Base-by-base conservation (phyloP, 2,797 vertebrate genomes). In the Acanthis flammea region DNA sequence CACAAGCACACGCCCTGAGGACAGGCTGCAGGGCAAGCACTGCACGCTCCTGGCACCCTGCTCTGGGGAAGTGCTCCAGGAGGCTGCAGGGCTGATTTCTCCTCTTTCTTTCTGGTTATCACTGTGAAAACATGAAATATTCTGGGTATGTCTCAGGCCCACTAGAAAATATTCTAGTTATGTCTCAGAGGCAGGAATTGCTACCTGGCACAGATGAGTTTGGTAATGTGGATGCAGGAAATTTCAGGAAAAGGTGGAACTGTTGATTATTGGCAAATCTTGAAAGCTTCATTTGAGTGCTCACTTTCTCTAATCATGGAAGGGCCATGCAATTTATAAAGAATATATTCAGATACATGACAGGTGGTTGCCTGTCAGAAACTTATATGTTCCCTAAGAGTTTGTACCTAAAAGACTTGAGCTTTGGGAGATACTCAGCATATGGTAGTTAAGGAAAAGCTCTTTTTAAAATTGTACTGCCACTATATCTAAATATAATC, bases 401-500 rank as follows among this genome's bases (percentile, higher is more conserved):
- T 80, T 84, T 94, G 76, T 63, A 75, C 48, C 62, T 86, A 63
- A 72, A 82, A 72, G 44, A 54, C 31, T 70, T 86, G 70, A 92
- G 79, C 66, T 81, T 86, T 67, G 70, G 95, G 82, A 95, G 79
- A 88, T 58, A 84, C 76, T 88, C 1, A 0, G 66, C 94, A 96
- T 94, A 96, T 94, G 94, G 92, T 25, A 85, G 84, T 74, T 89
- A 91, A 74, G 63, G 87, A 72, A 90, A 94, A 91, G 82, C 58
- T 90, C 76, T 44, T 94, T 82, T 85, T 44, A 81, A 94, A 86
- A 72, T n/a, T 81, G 30, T 73, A 30, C 61, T 79, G 86, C 91
- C 86, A 85, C 81, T 88, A 67, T n/a, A 85, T 78, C 87, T 94
- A 97, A 94, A 97, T 90, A 92, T 89, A 94, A 71, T 78, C 41